Evolutionary conservation across 1,140 invertebrate species (phyloP), one percentile per base, ranked within the genome.

Genomic region (Lepidurus packardi): DNA sequence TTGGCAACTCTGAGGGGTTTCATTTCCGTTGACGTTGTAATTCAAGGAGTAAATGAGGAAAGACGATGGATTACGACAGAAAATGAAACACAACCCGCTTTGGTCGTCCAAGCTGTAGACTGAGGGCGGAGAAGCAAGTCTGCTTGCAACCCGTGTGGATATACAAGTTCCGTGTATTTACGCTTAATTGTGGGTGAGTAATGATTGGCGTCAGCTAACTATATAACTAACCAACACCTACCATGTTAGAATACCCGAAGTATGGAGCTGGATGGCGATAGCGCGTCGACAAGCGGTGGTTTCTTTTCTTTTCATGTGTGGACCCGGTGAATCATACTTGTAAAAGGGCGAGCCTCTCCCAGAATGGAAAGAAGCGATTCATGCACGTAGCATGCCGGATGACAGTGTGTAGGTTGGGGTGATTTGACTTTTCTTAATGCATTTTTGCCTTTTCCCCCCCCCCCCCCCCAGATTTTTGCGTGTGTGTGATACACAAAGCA

Each of bases 41-140:
- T 65, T 65, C 53, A 65, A 65, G 13, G 53, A 65, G 53, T n/a
- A 65, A 65, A 65, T 65, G 53, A 65, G 53, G 53, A 65, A 65
- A 65, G 53, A 65, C 53, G 53, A 65, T 65, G 53, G 53, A 65
- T 65, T 65, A 65, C 53, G 53, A 65, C 53, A 65, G 53, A 65
- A 47, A 65, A 65, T 65, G 53, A 21, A 65, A 65, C 53, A 21
- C 3, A 65, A 65, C 53, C 53, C 0, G 21, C 16, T 16, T 65
- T 65, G 53, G 6, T n/a, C 53, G 21, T 65, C 53, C 10, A 65
- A 65, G 53, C 53, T 65, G 4, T 0, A 7, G 53, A 65, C 16
- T n/a, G 53, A 7, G 16, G 21, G 16, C 21, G 8, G 53, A 9
- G 21, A 21, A 7, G 53, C 53, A 13, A 7, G 8, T 65, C 21